Evolutionary conservation across 2,797 vertebrate genomes (phyloP), one percentile per base, ranked within the genome.

Genomic region (Tapera naevia): DNA sequence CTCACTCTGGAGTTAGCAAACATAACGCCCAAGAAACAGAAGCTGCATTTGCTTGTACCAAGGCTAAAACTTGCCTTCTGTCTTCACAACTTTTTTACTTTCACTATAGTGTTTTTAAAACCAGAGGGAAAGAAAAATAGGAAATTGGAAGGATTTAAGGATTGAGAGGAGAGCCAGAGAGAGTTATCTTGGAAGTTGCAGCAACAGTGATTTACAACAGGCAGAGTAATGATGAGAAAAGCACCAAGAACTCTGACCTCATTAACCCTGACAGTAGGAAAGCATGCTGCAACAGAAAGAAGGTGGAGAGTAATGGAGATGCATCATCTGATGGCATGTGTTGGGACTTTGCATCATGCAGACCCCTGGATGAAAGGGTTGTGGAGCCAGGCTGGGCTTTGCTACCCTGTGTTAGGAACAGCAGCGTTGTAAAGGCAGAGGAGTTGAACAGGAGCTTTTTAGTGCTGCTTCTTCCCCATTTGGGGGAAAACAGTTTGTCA

Each of bases 11-110:
- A 94, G 91, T 94, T 82, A 96, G 89, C 91, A 91, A 96, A 96
- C 93, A 88, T 87, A 96, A 96, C 74, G 48, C 94, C 95, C 89
- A 89, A 87, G 88, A 71, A 96, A 96, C 93, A 95, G 90, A 97
- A 95, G 88, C 43, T 94, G 46, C 57, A 33, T 87, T 95, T 87
- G 83, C 91, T 92, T 89, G 70, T 85, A 91, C 86, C 51, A 27
- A 1, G 28, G 91, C 93, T 94, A 93, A 96, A 96, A 96, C 60
- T 85, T 53, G 67, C 91, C 86, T 93, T 91, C 88, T 80, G 72
- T 87, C 89, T 94, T 94, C 88, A 91, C 83, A 87, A 91, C 74
- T 91, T 91, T 65, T 61, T 56, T 88, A 50, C 37, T 83, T 93
- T 66, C 23, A 54, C 32, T 64, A 8, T 1, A 73, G 39, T 39